A percentile compares a stretch with the other conserved stretches of the same genome.
These are phyloP conservation scores for Rhincodon typus DNA, from an alignment of 2,797 vertebrate species.

Conservation along the genomic window DNA sequence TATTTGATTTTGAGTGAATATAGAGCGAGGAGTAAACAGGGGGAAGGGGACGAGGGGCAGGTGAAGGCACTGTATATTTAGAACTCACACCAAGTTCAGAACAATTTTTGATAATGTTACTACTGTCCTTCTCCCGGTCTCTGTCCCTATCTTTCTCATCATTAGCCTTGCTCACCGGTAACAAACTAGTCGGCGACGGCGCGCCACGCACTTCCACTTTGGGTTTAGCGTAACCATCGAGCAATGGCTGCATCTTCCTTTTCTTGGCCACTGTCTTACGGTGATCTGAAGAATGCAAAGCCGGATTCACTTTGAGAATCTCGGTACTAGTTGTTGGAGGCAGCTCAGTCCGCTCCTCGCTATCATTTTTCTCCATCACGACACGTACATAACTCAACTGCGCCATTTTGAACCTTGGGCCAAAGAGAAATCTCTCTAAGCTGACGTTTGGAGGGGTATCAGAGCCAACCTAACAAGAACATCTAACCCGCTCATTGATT, in stretches of 20 bases:
- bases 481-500: neutral
- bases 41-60: slow-evolving; percentile 37
- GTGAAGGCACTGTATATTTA: neutral
- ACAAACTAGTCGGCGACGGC: neutral
- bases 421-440: neutral
- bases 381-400: slow-evolving; percentile 33
- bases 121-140: slow-evolving; percentile 24
- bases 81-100: neutral
- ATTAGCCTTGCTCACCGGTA: neutral
- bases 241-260: slow-evolving; percentile 20
- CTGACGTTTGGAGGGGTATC: neutral
- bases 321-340: neutral
- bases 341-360: neutral
- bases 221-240: neutral
- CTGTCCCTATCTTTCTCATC: neutral
- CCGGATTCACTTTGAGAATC: slow-evolving; percentile 17
- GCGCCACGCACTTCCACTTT: slow-evolving; percentile 34
- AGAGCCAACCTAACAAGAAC: neutral
- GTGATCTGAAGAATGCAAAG: neutral
- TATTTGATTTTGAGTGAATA: slow-evolving; percentile 26
- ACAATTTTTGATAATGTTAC: neutral
- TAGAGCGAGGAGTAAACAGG: slow-evolving; percentile 26
- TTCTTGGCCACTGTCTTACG: neutral
- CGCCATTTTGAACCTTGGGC: slow-evolving; percentile 29
- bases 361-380: slow-evolving; percentile 19